Percentiles rank a stretch among this genome's conserved stretches.
These are phyloP conservation scores for Himalopsyche tibetana DNA, from an alignment of 2,888 invertebrate genomes.

Conservation along the genomic window DNA sequence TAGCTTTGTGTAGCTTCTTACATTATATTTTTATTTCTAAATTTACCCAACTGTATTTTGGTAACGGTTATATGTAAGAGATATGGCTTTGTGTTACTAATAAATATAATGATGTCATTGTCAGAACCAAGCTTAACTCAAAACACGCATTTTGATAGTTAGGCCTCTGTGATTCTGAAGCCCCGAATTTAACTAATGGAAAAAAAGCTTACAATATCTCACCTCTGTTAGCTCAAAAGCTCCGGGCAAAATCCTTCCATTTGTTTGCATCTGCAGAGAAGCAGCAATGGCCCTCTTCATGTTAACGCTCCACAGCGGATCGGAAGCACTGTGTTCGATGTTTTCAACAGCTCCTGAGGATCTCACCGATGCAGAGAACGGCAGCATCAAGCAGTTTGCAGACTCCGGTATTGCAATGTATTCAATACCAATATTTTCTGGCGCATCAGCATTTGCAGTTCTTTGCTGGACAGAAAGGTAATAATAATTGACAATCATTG, in stretches of 20 bases:
- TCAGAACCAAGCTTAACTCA: too few relatives aligned
- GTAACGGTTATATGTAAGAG: too few relatives aligned
- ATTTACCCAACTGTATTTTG: too few relatives aligned
- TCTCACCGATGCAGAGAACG: conserved; percentile 48
- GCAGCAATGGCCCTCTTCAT: conserved; percentile 82
- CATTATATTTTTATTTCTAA: too few relatives aligned
- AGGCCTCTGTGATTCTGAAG: background rate
- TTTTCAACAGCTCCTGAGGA: conserved; percentile 70
- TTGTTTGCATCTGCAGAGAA: conserved; percentile 79
- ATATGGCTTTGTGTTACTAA: too few relatives aligned
- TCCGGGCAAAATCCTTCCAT: conserved; percentile 69
- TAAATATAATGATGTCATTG: too few relatives aligned
- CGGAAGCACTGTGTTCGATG: conserved; percentile 71
- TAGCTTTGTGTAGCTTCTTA: too few relatives aligned
- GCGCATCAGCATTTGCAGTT: conserved; percentile 34
- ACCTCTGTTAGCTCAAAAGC: conserved; percentile 73
- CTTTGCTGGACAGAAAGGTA: conserved; percentile 12
- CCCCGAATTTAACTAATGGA: background rate
- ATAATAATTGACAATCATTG: too few relatives aligned
- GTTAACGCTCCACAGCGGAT: conserved; percentile 82
- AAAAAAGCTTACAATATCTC: conserved; percentile 48
- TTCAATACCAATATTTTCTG: background rate
- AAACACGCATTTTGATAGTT: too few relatives aligned
- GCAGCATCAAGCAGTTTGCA: conserved; percentile 18
- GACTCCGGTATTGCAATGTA: conserved; percentile 5